Evolutionary conservation across 2,888 invertebrate genomes (phyloP), one percentile per base, ranked within the genome.

Genomic region (Ophion obscuratus): DNA sequence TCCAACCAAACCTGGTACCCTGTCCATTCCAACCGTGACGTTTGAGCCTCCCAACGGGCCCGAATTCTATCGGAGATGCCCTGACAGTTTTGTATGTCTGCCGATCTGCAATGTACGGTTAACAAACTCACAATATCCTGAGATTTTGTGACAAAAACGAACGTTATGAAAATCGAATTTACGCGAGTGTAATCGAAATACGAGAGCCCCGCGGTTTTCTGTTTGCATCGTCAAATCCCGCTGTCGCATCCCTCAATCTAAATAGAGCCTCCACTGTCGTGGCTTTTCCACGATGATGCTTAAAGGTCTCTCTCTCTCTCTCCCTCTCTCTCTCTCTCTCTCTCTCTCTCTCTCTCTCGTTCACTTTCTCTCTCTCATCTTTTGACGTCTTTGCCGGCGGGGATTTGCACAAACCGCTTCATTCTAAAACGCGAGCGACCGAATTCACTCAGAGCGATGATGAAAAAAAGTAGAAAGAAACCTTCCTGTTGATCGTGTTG

Each of bases 331-430:
- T 17, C 53, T 53, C 53, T 14, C 17, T 17, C 17, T 20, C 47
- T 20, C n/a, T 67, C 53, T 24, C 24, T 24, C 24, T 24, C 24
- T 40, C 20, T 31, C 14, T 20, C n/a, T 67, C 53, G 17, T 17
- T 14, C 53, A 3, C 53, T 14, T 17, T 17, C 53, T 53, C 53
- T 14, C 17, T 53, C 17, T 20, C 47, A 24, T 68, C 11, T 47
- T 27, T 20, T 53, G 27, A 47, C 53, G 31, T 71, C 10, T 71
- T 71, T 57, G 71, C 44, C 24, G 11, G 14, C 11, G n/a, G 31
- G 71, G 31, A 57, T 61, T 62, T 20, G 47, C 36, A 31, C 62
- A 70, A 73, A 82, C 57, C 20, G n/a, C 40, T 64, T 73, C 59
- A 47, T 62, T 77, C 5, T 17, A 7, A 20, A 40, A 24, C 61